A percentile compares a stretch with the other conserved stretches of the same genome.
phyloP scores from a whole-genome alignment of 1,140 invertebrate species.

The Pseudomyrmex concolor region DNA sequence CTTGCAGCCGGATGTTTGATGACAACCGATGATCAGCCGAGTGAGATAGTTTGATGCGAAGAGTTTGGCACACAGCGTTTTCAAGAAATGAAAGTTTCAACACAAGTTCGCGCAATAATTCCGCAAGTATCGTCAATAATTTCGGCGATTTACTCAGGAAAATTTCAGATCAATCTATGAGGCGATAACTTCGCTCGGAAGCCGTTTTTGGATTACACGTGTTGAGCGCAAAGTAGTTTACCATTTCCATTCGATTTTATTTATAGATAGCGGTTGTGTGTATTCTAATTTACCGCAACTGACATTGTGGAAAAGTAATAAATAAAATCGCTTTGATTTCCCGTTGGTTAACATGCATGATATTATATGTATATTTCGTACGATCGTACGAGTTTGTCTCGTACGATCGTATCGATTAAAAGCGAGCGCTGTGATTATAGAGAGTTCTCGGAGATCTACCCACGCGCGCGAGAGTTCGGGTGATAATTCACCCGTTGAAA shows the following conservation, averaged over 20 bases:
- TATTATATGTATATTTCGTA: conserved; percentile 11
- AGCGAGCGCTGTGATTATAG: conserved; percentile 47
- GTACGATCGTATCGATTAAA: conserved; percentile 21
- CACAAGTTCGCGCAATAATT: too few species aligned
- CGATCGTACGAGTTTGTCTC: background rate
- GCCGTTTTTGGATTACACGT: too few species aligned
- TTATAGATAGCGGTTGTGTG: background rate
- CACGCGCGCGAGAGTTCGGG: conserved; percentile 27
- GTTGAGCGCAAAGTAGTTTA: background rate
- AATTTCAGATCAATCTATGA: too few species aligned
- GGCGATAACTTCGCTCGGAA: too few species aligned
- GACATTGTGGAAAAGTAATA: conserved; percentile 35
- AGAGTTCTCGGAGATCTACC: conserved; percentile 39
- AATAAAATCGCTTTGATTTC: conserved; percentile 24
- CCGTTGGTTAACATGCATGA: background rate
- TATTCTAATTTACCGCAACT: conserved; percentile 11
- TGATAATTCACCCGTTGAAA: conserved; percentile 44
- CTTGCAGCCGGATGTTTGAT: conserved; percentile 74
- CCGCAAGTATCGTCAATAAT: too few species aligned
- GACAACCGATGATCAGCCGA: conserved; percentile 72
- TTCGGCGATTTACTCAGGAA: too few species aligned
- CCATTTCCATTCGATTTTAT: background rate
- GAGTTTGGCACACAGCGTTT: too few species aligned
- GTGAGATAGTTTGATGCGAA: conserved; percentile 73
- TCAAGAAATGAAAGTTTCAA: too few species aligned